Evolutionary conservation across 2,888 invertebrate genomes (phyloP), one percentile per base, ranked within the genome.

Genomic region (Agonopterix heracliana): DNA sequence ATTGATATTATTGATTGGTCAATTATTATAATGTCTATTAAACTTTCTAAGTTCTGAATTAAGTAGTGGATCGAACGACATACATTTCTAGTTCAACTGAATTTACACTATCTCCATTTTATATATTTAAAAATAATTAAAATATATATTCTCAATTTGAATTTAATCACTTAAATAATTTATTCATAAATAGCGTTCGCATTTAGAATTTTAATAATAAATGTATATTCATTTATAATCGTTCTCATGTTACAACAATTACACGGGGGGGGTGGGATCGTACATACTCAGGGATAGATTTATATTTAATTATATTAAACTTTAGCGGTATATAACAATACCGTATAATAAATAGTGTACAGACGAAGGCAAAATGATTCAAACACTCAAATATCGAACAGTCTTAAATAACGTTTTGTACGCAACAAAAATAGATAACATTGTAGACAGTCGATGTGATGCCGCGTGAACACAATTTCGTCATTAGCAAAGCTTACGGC

Each of bases 401-500:
- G 85, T 88, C 86, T 86, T 84, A 79, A 83, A 80, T 73, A 83
- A 82, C 74, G 64, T 66, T 68, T 68, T 81, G 85, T 85, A 87
- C 87, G 87, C 87, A 87, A 81, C 79, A 80, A 75, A 81, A 81
- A 81, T 71, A 68, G 26, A 70, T 71, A 74, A 76, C 56, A 62
- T 65, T 67, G 63, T 55, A 59, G 69, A 64, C 69, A 69, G 72
- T 71, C 68, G 73, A 61, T 66, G 57, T 3, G 12, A 41, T 41
- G 41, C 13, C 41, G 13, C 74, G 71, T 66, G 64, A 71, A 71
- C 71, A 71, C 72, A 57, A 73, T 81, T 80, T 81, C 84, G 66
- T 84, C 85, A 78, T 78, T 80, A 78, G 85, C 84, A 77, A 85
- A 86, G 87, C 87, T 84, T 83, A 81, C 85, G 55, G 73, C 67